A percentile compares a stretch with the other conserved stretches of the same genome.
These are phyloP conservation scores for Clostera curtula DNA, from an alignment of 2,888 invertebrate species.

Conservation along the genomic window DNA sequence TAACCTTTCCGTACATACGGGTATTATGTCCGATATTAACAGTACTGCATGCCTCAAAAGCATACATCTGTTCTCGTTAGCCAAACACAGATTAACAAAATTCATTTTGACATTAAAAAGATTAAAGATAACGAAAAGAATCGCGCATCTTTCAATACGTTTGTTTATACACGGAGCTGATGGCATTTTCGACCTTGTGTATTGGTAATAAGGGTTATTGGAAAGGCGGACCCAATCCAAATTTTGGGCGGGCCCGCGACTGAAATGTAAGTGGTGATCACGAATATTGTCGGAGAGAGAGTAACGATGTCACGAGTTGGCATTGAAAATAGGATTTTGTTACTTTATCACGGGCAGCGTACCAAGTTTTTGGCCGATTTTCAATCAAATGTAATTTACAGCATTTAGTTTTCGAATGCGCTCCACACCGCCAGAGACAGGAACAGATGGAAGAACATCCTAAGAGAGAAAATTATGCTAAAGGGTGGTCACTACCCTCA, in stretches of 20 bases:
- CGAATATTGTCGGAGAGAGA: constrained; percentile 35
- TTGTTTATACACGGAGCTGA: constrained; percentile 27
- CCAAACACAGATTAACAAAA: constrained; percentile 23
- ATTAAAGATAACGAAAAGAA: constrained; percentile 24
- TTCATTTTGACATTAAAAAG: constrained; percentile 25
- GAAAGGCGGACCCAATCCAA: constrained; percentile 41
- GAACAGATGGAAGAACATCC: too few species aligned
- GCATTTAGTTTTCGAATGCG: too few species aligned
- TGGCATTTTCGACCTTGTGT: constrained; percentile 23
- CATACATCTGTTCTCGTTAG: constrained; percentile 15
- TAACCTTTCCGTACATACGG: too few species aligned
- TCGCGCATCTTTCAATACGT: constrained; percentile 13
- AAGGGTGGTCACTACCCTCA: too few species aligned
- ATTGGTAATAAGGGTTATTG: constrained; percentile 18
- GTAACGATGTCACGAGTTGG: not conserved
- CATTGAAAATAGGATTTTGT: too few species aligned
- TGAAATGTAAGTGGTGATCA: constrained; percentile 52
- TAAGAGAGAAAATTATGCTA: too few species aligned
- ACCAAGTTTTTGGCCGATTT: too few species aligned
- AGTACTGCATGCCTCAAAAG: too few species aligned
- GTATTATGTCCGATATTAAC: too few species aligned
- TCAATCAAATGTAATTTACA: too few species aligned
- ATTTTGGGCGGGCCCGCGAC: constrained; percentile 51
- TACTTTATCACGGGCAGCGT: too few species aligned
- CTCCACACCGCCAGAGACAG: too few species aligned